A percentile compares a stretch with the other conserved stretches of the same genome.
Conservation (phyloP, 1,140 invertebrate genomes). For the Calliopsis andreniformis region DNA sequence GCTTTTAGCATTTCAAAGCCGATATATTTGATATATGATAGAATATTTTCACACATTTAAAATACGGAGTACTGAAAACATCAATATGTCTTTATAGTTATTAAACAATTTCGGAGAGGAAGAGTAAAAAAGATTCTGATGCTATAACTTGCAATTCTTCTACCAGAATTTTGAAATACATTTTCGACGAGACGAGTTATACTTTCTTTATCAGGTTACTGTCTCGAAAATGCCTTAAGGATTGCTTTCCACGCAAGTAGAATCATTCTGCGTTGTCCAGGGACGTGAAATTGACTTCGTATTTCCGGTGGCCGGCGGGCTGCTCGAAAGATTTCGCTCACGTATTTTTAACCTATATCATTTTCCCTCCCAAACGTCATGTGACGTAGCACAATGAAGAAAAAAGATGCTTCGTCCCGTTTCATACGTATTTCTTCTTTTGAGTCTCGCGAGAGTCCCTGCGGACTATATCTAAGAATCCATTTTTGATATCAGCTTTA, state of each 20-base stretch:
- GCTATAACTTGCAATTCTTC: too few relatives aligned
- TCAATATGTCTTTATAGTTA: too few relatives aligned
- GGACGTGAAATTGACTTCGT: conserved; percentile 46
- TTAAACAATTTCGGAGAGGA: too few relatives aligned
- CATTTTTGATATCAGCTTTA: too few relatives aligned
- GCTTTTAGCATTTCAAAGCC: too few relatives aligned
- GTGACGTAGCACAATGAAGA: conserved; percentile 37
- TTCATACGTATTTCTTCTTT: conserved; percentile 54
- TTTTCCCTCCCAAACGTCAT: conserved; percentile 65
- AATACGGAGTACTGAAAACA: too few relatives aligned
- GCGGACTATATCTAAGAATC: too few relatives aligned
- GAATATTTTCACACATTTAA: too few relatives aligned
- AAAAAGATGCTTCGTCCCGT: conserved; percentile 24
- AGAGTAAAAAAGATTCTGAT: too few relatives aligned
- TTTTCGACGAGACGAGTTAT: not conserved
- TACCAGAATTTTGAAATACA: not conserved
- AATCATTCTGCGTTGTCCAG: conserved; percentile 48
- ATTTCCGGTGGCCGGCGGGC: conserved; percentile 57
- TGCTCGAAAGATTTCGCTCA: conserved; percentile 68
- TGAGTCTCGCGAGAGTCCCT: conserved; percentile 38
- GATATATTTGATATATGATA: too few relatives aligned
- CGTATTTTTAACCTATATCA: conserved; percentile 73
- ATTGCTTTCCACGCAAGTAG: conserved; percentile 3
- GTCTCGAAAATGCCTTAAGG: not conserved
- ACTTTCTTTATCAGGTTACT: not conserved